phyloP scores from a whole-genome alignment of 1,140 invertebrate genomes.

The Eciton burchellii region DNA sequence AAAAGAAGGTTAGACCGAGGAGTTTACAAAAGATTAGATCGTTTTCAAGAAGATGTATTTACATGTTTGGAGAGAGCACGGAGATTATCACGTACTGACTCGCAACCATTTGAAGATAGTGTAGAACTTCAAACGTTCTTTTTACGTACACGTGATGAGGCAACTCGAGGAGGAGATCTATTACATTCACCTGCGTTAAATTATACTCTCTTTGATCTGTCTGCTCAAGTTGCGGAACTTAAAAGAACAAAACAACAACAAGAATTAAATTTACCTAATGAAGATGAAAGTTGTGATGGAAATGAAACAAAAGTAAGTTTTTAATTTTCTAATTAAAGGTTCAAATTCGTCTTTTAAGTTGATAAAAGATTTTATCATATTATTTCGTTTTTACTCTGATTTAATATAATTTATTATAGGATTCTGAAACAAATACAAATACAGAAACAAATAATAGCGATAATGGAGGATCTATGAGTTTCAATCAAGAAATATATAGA shows the following conservation, averaged over 20 bases:
- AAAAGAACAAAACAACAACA: constrained; percentile 92
- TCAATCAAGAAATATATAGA: constrained; percentile 91
- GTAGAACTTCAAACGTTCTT: constrained; percentile 97
- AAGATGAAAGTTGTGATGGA: constrained; percentile 90
- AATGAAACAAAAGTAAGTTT: constrained; percentile 81
- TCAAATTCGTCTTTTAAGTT: constrained; percentile 21
- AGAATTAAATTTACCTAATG: constrained; percentile 88
- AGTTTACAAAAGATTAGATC: constrained; percentile 96
- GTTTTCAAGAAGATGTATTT: constrained; percentile 99
- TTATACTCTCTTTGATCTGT: constrained; percentile 91
- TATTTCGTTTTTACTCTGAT: constrained; percentile 55
- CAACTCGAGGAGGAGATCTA: constrained; percentile 92
- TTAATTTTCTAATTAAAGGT: constrained; percentile 17
- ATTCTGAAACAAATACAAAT: constrained; percentile 73
- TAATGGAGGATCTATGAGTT: constrained; percentile 87
- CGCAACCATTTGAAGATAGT: constrained; percentile 97
- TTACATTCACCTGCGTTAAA: constrained; percentile 95
- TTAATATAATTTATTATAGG: constrained; percentile 68
- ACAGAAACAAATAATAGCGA: constrained; percentile 76
- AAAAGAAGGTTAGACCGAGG: constrained; percentile 94
- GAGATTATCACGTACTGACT: constrained; percentile 94
- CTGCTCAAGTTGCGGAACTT: constrained; percentile 90
- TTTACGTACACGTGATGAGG: constrained; percentile 91
- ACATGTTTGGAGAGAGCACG: constrained; percentile 96
- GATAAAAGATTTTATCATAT: constrained; percentile 2